Evolutionary conservation across 1,140 invertebrate species (phyloP), one percentile per base, ranked within the genome.

Genomic region (Cheumatopsyche charites): DNA sequence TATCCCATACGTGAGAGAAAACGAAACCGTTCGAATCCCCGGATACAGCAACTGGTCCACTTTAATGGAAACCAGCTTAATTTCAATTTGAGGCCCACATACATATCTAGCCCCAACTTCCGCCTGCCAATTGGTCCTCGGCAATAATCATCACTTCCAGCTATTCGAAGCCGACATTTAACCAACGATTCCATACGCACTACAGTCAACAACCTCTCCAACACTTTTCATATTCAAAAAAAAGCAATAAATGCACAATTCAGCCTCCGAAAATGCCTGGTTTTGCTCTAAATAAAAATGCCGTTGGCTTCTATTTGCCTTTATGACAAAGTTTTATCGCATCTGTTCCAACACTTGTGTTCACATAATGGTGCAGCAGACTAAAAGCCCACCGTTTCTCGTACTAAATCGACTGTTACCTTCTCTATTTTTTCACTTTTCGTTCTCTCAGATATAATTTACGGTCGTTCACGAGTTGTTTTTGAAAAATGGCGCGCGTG

Each of bases 51-150:
- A 62, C 58, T 61, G 73, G 67, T 62, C 25, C 49, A 67, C 25
- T 70, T 74, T 68, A 74, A 74, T 74, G 69, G 58, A 74, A 74
- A 68, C 9, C 71, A 70, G 70, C 65, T 58, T 74, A 70, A 74
- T 74, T 74, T 69, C 73, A 74, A 74, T 74, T 74, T 71, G 29
- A 74, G 58, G 36, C 55, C 69, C 73, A 71, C 65, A 74, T 71
- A 21, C 43, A 47, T 71, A 49, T 47, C n/a, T n/a, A n/a, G n/a
- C n/a, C 61, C 62, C 66, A 47, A 25, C 58, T 71, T 65, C 70
- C 70, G 70, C 62, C 19, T 52, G 70, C 17, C 66, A 68, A 68
- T 68, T 45, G 42, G 17, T 13, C 23, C 66, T 19, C 12, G 15
- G 17, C 23, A 55, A 43, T 68, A 68, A 55, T 68, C 41, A 68